Evolutionary conservation across 1,140 invertebrate genomes (phyloP), one percentile per base, ranked within the genome.

Genomic region (Cylas formicarius): DNA sequence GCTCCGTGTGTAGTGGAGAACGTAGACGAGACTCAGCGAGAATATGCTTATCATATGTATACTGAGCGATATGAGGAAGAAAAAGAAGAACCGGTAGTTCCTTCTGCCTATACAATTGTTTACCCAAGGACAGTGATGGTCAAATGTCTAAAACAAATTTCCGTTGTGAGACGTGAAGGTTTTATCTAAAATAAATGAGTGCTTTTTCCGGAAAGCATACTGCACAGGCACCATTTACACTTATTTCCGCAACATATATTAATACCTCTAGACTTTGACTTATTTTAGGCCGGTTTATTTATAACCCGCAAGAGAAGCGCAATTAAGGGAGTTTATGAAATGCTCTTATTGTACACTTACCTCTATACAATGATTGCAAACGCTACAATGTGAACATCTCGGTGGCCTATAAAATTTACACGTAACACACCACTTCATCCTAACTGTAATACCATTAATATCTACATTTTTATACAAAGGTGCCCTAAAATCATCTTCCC

Each of bases 121-220:
- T 53, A 99, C 90, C 96, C 96, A 99, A 37, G 96, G 96, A 74
- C 97, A 99, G 72, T 99, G 97, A 78, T 99, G 97, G 72, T 99
- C 97, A 72, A 99, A 99, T 21, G 92, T 98, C 89, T 98, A 75
- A 45, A 85, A 82, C 52, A 66, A 62, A 63, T n/a, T n/a, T n/a
- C n/a, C n/a, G n/a, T n/a, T n/a, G n/a, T n/a, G n/a, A n/a, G n/a
- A n/a, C n/a, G n/a, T n/a, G n/a, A n/a, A n/a, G n/a, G n/a, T n/a
- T n/a, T n/a, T n/a, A n/a, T n/a, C n/a, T n/a, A n/a, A n/a, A 63
- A 40, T n/a, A 45, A 45, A 26, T 22, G 11, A 31, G 1, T 31
- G 23, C 11, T 21, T 4, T 43, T 20, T 27, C 11, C 6, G 16
- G 6, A 32, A 32, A 44, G 22, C 29, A 44, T n/a, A n/a, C n/a